Base-by-base conservation (phyloP, 2,888 invertebrate species). In the Protodeltote pygarga region DNA sequence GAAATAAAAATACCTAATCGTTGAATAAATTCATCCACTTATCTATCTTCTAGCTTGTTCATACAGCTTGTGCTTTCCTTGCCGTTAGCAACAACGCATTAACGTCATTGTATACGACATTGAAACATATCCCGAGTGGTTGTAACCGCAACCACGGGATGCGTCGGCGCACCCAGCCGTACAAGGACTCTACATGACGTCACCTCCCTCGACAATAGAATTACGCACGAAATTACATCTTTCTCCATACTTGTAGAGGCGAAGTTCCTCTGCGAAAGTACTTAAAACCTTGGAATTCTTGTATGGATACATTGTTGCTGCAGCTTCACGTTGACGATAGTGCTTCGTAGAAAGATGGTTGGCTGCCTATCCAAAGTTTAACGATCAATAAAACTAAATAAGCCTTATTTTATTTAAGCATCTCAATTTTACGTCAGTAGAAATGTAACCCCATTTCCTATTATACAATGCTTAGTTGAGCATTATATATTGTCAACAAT, bases 91-190 rank as follows among this genome's bases (percentile, higher is more conserved):
- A 85, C 86, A 82, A 77, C 78, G 74, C 77, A 77, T 65, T 71
- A 57, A 71, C 77, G 77, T 82, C 79, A 80, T 64, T 59, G 63
- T 71, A 66, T 65, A 63, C 69, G 83, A 83, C 90, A 85, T 83
- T 89, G 90, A 89, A 90, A 89, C 76, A 69, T 78, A 85, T 87
- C 84, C 84, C 66, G 73, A 84, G 85, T 83, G 77, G 87, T 83
- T 85, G 89, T 87, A 89, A 87, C 84, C 82, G 74, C 83, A 92
- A 79, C 82, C 85, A 72, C 83, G 81, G 81, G 87, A 85, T 85
- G 83, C 81, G 82, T 77, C 80, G 76, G 69, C 62, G 82, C 89
- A 87, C 73, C 89, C 73, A 76, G 81, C 85, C 88, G 86, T 87
- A 79, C 89, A 92, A 92, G 92, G 92, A 83, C 92, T 83, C 70